Evolutionary conservation across 1,140 invertebrate genomes (phyloP), one percentile per base, ranked within the genome.

Genomic region (Drosophila tani): DNA sequence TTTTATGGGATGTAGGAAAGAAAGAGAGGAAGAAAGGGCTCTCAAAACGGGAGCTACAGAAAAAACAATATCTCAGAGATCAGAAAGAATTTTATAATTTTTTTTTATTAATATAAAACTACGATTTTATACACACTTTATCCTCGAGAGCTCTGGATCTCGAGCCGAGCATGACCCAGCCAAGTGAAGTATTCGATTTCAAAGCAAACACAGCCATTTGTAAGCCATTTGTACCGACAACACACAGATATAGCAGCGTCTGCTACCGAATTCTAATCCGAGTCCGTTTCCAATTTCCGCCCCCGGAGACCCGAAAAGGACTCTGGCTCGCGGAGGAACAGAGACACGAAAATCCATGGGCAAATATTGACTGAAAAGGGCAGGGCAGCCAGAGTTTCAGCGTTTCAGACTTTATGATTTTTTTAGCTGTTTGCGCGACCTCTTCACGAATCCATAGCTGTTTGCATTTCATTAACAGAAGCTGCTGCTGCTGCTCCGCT

Each of bases 391-490:
- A 62, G 53, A 21, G 51, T 66, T 69, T 45, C 27, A 40, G 59
- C 11, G 63, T 49, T 64, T 49, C 59, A 63, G 85, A 75, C 75
- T 85, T 90, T 85, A 90, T 85, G 81, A 91, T 91, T 90, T 90
- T 90, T 90, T 90, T 90, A 90, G 85, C 85, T 90, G 85, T 90
- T 90, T 90, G 59, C 85, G 38, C 47, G 69, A 66, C 51, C 81
- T 84, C 84, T 87, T 88, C 81, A 90, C 85, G 49, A 81, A 77
- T 84, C 79, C 70, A 41, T 69, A 67, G 65, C 35, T 88, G 59
- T 90, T 90, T 90, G 79, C 85, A 35, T 90, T 90, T 85, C 85
- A 90, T 90, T 90, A 90, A 90, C 86, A 85, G 85, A 84, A 84
- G 78, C 78, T 78, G 70, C 53, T 53, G 41, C 19, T 41, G 78